Conservation (phyloP, 1,140 invertebrate genomes). For the Aricia agestis region DNA sequence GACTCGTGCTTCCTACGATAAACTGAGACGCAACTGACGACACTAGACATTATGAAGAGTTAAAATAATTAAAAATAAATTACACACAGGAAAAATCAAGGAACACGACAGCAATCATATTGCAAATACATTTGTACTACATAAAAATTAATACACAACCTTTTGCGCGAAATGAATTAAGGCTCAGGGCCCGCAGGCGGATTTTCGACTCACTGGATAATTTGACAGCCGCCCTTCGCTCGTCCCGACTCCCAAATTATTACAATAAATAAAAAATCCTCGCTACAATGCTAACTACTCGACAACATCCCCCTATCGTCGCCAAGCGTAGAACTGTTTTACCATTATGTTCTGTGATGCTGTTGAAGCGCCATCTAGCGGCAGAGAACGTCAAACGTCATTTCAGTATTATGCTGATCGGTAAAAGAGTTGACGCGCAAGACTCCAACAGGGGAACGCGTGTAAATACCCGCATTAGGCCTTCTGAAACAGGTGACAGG, state of each 20-base stretch:
- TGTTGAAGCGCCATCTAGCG: background rate
- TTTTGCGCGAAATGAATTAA: constrained; percentile 74
- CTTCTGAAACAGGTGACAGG: constrained; percentile 49
- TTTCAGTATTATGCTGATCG: background rate
- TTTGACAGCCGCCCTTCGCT: background rate
- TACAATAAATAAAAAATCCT: constrained; percentile 4
- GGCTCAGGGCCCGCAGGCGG: constrained; percentile 38
- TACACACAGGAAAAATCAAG: constrained; percentile 66
- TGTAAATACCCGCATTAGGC: constrained; percentile 2
- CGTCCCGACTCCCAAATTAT: background rate
- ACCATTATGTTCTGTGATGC: background rate
- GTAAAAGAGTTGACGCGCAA: background rate
- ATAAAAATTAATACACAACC: constrained; percentile 76
- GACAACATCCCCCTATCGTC: background rate
- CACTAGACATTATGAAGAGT: constrained; percentile 48
- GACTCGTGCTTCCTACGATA: constrained; percentile 11
- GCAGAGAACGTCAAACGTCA: background rate
- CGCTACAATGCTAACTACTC: background rate
- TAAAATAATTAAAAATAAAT: constrained; percentile 67
- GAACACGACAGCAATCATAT: constrained; percentile 75
- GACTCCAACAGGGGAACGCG: background rate
- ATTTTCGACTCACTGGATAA: background rate
- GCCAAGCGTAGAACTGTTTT: background rate
- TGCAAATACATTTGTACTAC: constrained; percentile 76
- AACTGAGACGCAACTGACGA: constrained; percentile 35